Base-by-base conservation (phyloP, 2,797 vertebrate genomes). In the Leptatherina wallacei region DNA sequence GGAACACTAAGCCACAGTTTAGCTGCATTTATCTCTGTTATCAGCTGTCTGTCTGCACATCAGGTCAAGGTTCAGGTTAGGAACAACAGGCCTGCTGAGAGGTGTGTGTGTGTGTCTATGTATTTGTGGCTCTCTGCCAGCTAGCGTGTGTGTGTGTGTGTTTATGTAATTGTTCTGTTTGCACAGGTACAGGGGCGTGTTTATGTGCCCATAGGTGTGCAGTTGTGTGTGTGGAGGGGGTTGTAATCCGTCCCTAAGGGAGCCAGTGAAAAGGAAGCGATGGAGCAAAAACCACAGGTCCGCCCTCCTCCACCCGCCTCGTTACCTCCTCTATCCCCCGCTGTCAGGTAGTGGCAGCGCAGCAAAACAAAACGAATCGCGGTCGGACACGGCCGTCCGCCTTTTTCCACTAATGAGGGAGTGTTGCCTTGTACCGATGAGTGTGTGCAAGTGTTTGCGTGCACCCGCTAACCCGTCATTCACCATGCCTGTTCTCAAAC, bases 401-500 rank as follows among this genome's bases (percentile, higher is more conserved):
- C 75, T 85, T 78, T 22, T 67, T 88, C 64, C 85, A 61, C 91
- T 84, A 91, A 94, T 88, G 14, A 90, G 73, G 73, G 14, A 89
- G 55, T 76, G 64, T 93, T 90, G 88, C 91, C 80, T 87, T 81
- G 83, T 83, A 32, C 61, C 73, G 6, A 44, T 51, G 71, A 89
- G 81, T 69, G 77, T 82, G 88, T 86, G 87, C 87, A 74, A 85
- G 84, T 88, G 89, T 89, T 89, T 88, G 81, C 78, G 78, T 88
- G 82, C 85, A 70, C 83, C 87, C 51, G 52, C 89, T 80, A 88
- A 87, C 87, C 90, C 71, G 78, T 86, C 79, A 87, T 89, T 95
- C 95, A 96, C 95, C 83, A 97, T 97, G 96, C 96, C 95, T 82
- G 93, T 96, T 95, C 96, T 96, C 92, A 95, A 96, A 90, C 96